A percentile compares a stretch with the other conserved stretches of the same genome.
These are phyloP conservation scores for Acrocephalus arundinaceus DNA, from an alignment of 2,113 vertebrate species.

Conservation along the genomic window DNA sequence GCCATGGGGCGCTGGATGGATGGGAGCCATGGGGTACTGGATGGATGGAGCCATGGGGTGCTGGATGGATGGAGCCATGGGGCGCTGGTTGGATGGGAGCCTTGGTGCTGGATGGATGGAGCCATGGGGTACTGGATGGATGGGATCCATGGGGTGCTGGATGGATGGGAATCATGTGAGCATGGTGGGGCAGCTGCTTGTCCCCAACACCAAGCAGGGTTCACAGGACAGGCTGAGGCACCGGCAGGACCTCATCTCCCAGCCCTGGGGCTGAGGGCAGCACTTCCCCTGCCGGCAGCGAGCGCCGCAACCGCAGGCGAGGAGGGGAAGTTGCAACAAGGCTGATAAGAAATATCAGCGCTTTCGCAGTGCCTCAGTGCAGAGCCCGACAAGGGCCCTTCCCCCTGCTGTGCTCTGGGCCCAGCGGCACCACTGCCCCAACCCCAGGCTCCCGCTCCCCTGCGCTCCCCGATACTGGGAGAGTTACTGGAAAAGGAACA, in stretches of 20 bases:
- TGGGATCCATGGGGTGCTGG: not conserved
- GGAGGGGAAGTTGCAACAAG: conserved; percentile 67
- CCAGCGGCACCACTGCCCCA: fast-evolving
- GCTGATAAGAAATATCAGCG: conserved; percentile 69
- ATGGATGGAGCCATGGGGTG: not conserved
- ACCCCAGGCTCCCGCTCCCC: not conserved
- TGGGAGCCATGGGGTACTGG: too few relatives aligned
- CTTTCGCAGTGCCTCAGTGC: not conserved
- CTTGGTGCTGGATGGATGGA: not conserved
- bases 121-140: too few relatives aligned
- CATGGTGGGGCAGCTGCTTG: not conserved
- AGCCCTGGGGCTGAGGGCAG: not conserved
- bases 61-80: not conserved
- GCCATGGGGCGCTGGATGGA: not conserved
- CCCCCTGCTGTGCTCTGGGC: not conserved
- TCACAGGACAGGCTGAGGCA: fast-evolving
- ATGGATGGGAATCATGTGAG: not conserved
- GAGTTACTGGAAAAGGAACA: conserved; percentile 35
- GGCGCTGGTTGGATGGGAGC: too few relatives aligned
- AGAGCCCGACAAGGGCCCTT: conserved; percentile 6
- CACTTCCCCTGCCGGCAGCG: conserved; percentile 42
- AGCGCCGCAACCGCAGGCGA: conserved; percentile 18
- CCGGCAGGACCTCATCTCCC: not conserved
- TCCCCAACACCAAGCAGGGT: not conserved
- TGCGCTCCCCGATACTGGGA: not conserved